phyloP scores from a whole-genome alignment of 2,888 invertebrate species.

The Mimachlamys varia region DNA sequence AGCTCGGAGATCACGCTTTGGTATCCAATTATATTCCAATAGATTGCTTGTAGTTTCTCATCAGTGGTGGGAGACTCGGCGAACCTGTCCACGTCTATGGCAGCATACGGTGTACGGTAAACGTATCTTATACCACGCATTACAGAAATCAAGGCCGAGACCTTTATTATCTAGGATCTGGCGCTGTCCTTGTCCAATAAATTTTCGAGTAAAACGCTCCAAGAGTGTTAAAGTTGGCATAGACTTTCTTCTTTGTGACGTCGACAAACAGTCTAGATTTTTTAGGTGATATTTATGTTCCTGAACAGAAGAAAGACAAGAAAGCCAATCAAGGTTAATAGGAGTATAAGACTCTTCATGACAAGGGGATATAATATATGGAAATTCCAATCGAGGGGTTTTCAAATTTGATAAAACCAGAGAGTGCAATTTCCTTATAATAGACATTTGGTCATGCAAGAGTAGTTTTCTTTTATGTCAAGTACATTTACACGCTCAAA shows the following conservation, averaged over 20 bases:
- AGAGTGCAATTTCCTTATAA: no score
- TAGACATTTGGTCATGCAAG: no score
- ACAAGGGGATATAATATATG: no score
- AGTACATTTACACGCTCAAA: no score
- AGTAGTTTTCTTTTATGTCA: no score
- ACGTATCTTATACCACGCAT: neutral
- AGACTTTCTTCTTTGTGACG: neutral
- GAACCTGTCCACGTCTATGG: neutral
- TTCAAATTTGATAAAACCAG: no score
- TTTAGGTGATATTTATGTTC: neutral
- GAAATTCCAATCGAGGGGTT: no score
- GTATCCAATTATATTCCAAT: slow-evolving; percentile 9
- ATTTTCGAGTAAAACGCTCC: neutral
- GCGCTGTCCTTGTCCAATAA: neutral
- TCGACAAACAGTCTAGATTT: neutral
- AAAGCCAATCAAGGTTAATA: neutral
- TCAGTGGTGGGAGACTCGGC: neutral
- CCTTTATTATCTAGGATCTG: neutral
- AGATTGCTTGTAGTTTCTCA: slow-evolving; percentile 10
- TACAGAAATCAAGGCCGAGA: neutral
- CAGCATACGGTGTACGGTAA: neutral
- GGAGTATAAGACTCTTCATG: no score
- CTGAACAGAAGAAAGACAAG: neutral
- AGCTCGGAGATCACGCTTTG: neutral
- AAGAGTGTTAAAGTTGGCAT: neutral